Evolutionary conservation across 2,888 invertebrate genomes (phyloP).

Genomic region (Campoletis raptor): DNA sequence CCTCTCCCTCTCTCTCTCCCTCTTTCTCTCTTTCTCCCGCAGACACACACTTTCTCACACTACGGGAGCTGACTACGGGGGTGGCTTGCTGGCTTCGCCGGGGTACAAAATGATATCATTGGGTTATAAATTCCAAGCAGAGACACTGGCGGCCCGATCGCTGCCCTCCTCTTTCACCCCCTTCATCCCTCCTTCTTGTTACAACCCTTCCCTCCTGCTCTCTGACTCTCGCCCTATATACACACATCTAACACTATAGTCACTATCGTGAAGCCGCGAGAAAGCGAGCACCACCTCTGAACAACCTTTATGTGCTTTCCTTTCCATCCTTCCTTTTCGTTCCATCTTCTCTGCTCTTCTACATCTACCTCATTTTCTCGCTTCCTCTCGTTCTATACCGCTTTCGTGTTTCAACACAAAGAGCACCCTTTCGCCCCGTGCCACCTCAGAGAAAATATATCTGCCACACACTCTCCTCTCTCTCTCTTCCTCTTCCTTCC

Average conservation of each 20-base stretch:
- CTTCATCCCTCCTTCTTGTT: slow-evolving; percentile 75
- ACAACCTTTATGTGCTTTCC: slow-evolving; percentile 75
- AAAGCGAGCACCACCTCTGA: slow-evolving; percentile 60
- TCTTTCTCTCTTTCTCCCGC: slow-evolving; percentile 47
- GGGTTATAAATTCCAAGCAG: slow-evolving; percentile 84
- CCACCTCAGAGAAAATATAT: slow-evolving; percentile 62
- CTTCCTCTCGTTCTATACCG: slow-evolving; percentile 84
- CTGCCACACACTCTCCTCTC: slow-evolving; percentile 50
- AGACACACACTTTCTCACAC: slow-evolving; percentile 61
- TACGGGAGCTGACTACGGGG: slow-evolving; percentile 76
- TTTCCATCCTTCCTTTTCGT: slow-evolving; percentile 75
- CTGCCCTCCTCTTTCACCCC: slow-evolving; percentile 70
- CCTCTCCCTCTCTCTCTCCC: slow-evolving; percentile 61
- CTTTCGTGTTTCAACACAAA: slow-evolving; percentile 81
- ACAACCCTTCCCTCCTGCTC: slow-evolving; percentile 77
- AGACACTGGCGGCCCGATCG: slow-evolving; percentile 83
- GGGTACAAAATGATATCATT: slow-evolving; percentile 85
- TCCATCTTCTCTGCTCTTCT: slow-evolving; percentile 87
- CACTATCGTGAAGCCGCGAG: slow-evolving; percentile 52
- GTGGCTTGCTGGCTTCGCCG: slow-evolving; percentile 80
- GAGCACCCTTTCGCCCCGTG: slow-evolving; percentile 69
- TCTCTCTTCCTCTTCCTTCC: slow-evolving; percentile 55
- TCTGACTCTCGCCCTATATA: slow-evolving; percentile 69
- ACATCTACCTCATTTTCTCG: slow-evolving; percentile 76
- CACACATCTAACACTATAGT: slow-evolving; percentile 31